Percentiles rank a stretch among this genome's conserved stretches.
phyloP scores from a whole-genome alignment of 2,797 vertebrate genomes.

The Fratercula arctica region DNA sequence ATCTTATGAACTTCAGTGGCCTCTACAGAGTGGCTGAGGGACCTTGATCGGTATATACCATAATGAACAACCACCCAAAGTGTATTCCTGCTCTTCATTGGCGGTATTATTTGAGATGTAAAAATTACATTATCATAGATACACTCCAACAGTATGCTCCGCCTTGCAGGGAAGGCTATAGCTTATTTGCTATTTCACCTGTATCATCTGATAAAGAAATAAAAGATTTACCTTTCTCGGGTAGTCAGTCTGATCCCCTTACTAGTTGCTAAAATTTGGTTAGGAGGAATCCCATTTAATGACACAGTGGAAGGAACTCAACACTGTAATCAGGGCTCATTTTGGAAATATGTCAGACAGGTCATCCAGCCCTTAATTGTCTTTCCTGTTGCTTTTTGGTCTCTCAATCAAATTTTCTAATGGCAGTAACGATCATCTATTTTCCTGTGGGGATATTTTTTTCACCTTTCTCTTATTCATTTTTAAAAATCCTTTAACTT shows the following conservation, averaged over 20 bases:
- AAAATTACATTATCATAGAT: neutral
- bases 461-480: neutral
- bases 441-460: neutral
- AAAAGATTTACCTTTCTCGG: neutral
- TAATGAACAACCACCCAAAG: neutral
- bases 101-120: neutral
- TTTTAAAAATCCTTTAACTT: neutral
- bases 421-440: neutral
- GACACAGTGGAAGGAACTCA: neutral
- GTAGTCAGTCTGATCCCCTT: neutral
- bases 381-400: slow-evolving; percentile 7
- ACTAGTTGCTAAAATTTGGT: neutral
- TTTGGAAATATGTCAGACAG: slow-evolving; percentile 17
- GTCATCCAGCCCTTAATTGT: neutral
- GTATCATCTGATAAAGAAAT: neutral
- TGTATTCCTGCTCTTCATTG: neutral
- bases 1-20: neutral
- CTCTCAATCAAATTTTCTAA: neutral
- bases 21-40: neutral
- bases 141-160: neutral
- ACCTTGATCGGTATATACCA: neutral
- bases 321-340: neutral
- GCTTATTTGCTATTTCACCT: neutral
- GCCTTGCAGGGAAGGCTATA: neutral
- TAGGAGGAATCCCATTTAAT: neutral